Base-by-base conservation (phyloP, 2,797 vertebrate species). In the Sebastes jordani region DNA sequence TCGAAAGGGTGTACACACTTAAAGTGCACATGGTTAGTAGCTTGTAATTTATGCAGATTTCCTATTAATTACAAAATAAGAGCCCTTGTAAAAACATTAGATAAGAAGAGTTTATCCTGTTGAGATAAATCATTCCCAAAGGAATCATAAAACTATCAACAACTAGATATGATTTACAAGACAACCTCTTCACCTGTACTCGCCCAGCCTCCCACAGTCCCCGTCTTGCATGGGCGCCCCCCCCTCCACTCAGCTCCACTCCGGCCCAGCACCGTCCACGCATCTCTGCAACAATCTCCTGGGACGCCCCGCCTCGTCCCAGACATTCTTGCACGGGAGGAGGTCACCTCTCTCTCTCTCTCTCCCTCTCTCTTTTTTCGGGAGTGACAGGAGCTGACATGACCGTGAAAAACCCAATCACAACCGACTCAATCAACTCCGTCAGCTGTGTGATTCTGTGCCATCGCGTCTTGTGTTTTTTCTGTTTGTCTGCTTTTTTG, bases 381-480 rank as follows among this genome's bases (percentile, higher is more conserved):
- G 42, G 55, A 81, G 71, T 75, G 80, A 71, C 65, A 46, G 88
- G 72, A 92, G 58, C 56, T 76, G 76, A 84, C 59, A 62, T 64
- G 79, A 79, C 83, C 38, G 58, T 84, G 78, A 84, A 81, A 81
- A 49, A n/a, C 49, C 76, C 75, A 46, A 82, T 90, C 65, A 5
- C 76, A 70, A 55, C 77, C 80, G 78, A 74, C 70, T 87, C 88
- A 85, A 84, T 93, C 88, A 87, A 66, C 76, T 79, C 66, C 67
- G 61, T 85, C 81, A 56, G 84, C 88, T 75, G 81, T 91, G 84
- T 88, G 89, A 93, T 90, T 90, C 87, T 87, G 46, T 49, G 88
- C 86, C 90, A 84, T 85, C 11, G 55, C 76, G 78, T 83, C 82
- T 83, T 6, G 75, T 88, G 81, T 85, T 86, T 62, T 86, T 42